phyloP scores from a whole-genome alignment of 1,140 invertebrate genomes.

The Conus ventricosus region DNA sequence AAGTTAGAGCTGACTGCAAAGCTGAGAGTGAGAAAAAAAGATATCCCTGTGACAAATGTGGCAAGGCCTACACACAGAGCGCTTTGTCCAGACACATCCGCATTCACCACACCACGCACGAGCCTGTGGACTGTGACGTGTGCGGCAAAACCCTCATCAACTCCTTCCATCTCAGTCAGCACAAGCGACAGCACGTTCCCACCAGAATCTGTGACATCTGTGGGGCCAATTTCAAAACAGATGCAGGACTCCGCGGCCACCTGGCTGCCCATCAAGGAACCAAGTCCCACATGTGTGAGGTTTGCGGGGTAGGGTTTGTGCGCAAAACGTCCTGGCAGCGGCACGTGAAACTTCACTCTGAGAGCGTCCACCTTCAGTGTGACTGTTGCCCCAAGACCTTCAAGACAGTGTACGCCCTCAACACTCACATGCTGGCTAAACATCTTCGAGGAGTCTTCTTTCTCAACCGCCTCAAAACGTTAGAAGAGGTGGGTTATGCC shows the following conservation, averaged over 20 bases:
- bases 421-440: constrained; percentile 17
- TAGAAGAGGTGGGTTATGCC: neutral
- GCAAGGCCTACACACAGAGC: neutral
- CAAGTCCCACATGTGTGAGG: constrained; percentile 20
- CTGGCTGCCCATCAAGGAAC: constrained; percentile 13
- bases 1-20: too few relatives aligned
- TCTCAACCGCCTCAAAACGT: neutral
- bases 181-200: neutral
- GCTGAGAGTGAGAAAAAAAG: neutral
- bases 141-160: neutral
- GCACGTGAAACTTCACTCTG: neutral
- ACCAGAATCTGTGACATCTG: constrained; percentile 1
- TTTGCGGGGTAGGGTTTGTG: constrained; percentile 21
- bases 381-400: neutral
- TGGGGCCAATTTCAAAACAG: constrained; percentile 11
- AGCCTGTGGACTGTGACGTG: neutral
- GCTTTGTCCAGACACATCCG: neutral
- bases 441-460: neutral
- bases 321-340: constrained; percentile 18
- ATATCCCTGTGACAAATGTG: constrained; percentile 13
- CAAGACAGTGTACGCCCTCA: neutral
- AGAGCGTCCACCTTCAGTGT: constrained; percentile 9
- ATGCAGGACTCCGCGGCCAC: neutral
- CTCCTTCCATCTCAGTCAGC: neutral
- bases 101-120: neutral